Conservation (phyloP, 2,797 vertebrate genomes). For the Vultur gryphus region DNA sequence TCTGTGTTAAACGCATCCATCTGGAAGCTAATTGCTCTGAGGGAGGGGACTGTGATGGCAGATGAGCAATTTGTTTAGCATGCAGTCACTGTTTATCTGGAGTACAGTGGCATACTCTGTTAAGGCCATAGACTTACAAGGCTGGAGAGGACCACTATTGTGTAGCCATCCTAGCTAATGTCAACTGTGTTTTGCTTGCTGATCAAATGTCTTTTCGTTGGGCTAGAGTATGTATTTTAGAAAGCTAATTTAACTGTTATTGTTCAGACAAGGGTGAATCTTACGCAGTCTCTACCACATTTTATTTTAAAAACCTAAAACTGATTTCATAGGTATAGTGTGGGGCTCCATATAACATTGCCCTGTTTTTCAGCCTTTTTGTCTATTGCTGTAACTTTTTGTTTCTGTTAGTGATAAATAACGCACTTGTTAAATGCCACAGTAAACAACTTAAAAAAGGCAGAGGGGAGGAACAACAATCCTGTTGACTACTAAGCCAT, state of each 20-base stretch:
- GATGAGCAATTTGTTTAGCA: background rate
- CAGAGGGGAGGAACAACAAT: fast-evolving
- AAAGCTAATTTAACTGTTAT: background rate
- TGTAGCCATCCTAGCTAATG: background rate
- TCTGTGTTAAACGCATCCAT: background rate
- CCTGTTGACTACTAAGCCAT: background rate
- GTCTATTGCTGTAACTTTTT: background rate
- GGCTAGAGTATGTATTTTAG: background rate
- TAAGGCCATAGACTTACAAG: background rate
- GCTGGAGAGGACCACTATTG: background rate
- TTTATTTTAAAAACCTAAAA: background rate
- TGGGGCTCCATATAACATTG: background rate
- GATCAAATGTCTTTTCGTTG: background rate
- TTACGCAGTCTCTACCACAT: fast-evolving
- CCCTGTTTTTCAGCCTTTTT: background rate
- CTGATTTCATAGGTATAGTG: background rate
- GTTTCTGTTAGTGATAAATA: background rate
- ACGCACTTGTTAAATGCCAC: background rate
- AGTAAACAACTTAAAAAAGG: background rate
- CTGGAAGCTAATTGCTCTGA: background rate
- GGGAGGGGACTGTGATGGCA: background rate
- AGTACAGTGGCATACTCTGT: background rate
- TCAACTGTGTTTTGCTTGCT: background rate
- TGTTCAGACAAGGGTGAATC: background rate
- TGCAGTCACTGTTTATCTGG: background rate